Base-by-base conservation (phyloP, 1,140 invertebrate genomes). In the Choristoneura fumiferana region DNA sequence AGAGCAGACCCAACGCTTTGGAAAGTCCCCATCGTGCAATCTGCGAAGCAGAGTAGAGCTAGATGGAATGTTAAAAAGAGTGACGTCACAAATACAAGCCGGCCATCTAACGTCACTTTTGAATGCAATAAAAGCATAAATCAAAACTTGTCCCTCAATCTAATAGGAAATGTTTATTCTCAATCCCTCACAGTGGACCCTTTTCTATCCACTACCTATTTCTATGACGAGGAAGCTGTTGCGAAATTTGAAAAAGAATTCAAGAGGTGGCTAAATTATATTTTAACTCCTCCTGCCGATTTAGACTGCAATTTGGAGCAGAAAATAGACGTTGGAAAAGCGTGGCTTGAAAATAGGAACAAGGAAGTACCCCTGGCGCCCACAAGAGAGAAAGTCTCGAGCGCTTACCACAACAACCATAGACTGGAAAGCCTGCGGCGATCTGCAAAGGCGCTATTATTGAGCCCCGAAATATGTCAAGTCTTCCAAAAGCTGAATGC, bases 191-290 rank as follows among this genome's bases (percentile, higher is more conserved):
- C 92, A 3, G 81, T 92, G 10, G 93, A 95, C 89, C 94, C 94
- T 5, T 95, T 95, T 69, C 67, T 92, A 36, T 91, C 91, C 2
- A 90, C 91, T 8, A 92, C 92, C 1, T 90, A 94, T 73, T 96
- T 95, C 73, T 94, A 95, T 76, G 95, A 96, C 82, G 93, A 95
- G 67, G 89, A 92, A 70, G 96, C 95, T 89, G 91, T 97, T 8
- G 92, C 94, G 45, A 93, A 94, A 61, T 95, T 97, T 78, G 95
- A 96, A 84, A 84, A 88, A 0, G 94, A 95, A 63, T 97, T 98
- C 69, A 94, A 94, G 63, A 94, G 95, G 62, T 98, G 96, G 96
- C 82, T 98, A 0, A 98, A 98, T 84, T 94, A 93, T 55, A 88
- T 98, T 33, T 84, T 98, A 0, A 96, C 95, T 1, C 95, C 96